Percentiles rank a stretch among this genome's conserved stretches.
These are phyloP conservation scores for Ethmia dodecea DNA, from an alignment of 2,888 invertebrate genomes.

Conservation along the genomic window DNA sequence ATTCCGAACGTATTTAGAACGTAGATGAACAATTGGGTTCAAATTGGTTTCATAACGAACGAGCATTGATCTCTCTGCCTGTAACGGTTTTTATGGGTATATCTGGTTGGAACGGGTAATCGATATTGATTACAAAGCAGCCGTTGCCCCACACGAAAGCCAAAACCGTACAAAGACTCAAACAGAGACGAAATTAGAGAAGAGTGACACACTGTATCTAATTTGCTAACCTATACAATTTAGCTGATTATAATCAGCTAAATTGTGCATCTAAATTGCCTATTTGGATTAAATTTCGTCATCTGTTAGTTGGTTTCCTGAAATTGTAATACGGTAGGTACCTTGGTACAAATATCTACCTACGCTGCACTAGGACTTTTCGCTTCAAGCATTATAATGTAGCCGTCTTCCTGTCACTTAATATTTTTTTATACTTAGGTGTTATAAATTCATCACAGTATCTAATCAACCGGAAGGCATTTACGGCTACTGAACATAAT, in stretches of 20 bases:
- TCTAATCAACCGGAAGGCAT: too few relatives aligned
- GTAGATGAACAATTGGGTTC: conserved; percentile 9
- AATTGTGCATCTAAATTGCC: too few relatives aligned
- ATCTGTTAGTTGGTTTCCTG: too few relatives aligned
- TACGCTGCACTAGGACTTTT: too few relatives aligned
- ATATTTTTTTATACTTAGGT: too few relatives aligned
- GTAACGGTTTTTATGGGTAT: conserved; percentile 6
- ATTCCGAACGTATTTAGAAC: background rate
- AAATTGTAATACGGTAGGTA: too few relatives aligned
- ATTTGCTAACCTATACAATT: background rate
- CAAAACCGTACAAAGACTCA: background rate
- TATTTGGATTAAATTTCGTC: too few relatives aligned
- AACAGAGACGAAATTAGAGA: background rate
- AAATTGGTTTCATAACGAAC: conserved; percentile 8
- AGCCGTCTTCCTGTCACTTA: too few relatives aligned
- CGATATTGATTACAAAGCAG: conserved; percentile 7
- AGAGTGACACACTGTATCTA: background rate
- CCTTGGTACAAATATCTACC: too few relatives aligned
- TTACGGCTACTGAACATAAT: too few relatives aligned
- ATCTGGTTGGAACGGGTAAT: background rate
- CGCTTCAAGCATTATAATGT: too few relatives aligned
- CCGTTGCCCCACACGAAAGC: background rate
- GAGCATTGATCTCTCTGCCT: conserved; percentile 15
- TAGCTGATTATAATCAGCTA: conserved; percentile 1
- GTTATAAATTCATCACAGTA: too few relatives aligned